Evolutionary conservation across 2,888 invertebrate species (phyloP).

Genomic region (Agrenia bidenticulata): DNA sequence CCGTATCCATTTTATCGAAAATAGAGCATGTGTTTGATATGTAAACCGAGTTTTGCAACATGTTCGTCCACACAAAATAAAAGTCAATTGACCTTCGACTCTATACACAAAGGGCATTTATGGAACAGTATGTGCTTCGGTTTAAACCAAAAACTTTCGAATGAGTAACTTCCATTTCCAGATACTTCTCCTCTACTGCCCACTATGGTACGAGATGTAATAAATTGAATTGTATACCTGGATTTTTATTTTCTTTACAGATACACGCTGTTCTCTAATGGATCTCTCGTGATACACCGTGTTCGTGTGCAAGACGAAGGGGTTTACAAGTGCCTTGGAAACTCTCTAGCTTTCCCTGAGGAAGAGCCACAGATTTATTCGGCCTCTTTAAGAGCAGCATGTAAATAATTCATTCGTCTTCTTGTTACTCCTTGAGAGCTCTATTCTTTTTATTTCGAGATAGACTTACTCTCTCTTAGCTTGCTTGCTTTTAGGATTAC

Average conservation of each 20-base stretch:
- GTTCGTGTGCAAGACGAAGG: constrained; percentile 66
- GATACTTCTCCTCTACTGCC: too few species aligned
- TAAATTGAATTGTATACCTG: too few species aligned
- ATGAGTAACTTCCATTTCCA: too few species aligned
- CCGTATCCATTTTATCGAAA: too few species aligned
- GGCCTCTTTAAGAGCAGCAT: constrained; percentile 64
- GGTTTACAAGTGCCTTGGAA: constrained; percentile 68
- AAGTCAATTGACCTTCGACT: too few species aligned
- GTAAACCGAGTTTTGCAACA: too few species aligned
- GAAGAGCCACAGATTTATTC: constrained; percentile 64
- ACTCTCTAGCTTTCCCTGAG: constrained; percentile 59
- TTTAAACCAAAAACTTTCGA: too few species aligned
- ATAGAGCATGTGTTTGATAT: too few species aligned
- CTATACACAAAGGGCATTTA: too few species aligned
- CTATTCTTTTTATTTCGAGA: constrained; percentile 17
- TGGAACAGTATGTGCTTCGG: too few species aligned
- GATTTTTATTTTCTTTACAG: constrained; percentile 55
- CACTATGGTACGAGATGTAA: too few species aligned
- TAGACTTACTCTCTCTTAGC: neutral
- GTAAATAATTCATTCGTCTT: constrained; percentile 58
- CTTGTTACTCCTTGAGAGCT: constrained; percentile 6
- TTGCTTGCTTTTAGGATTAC: constrained; percentile 1
- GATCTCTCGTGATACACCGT: constrained; percentile 64
- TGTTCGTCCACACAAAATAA: too few species aligned
- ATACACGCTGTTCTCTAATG: constrained; percentile 63